These are phyloP conservation scores for Globia sparganii DNA, from an alignment of 2,888 invertebrate species.

Conservation along the genomic window DNA sequence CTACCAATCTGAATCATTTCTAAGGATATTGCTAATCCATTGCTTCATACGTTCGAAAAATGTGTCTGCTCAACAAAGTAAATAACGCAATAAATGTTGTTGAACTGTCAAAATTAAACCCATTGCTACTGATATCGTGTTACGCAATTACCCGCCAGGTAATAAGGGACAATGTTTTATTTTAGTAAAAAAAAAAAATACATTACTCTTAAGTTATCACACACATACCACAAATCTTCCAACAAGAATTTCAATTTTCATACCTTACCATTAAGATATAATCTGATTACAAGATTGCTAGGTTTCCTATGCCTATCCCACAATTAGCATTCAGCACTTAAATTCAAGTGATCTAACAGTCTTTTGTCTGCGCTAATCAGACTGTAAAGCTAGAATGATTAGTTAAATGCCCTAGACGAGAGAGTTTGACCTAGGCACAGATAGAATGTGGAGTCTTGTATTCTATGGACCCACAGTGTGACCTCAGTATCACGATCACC, in stretches of 20 bases:
- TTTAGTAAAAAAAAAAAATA: background rate
- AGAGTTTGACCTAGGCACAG: constrained; percentile 85
- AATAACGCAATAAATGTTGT: too few species aligned
- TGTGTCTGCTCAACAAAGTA: too few species aligned
- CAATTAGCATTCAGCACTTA: constrained; percentile 32
- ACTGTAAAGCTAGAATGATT: constrained; percentile 63
- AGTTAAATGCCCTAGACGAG: constrained; percentile 78
- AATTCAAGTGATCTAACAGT: constrained; percentile 17
- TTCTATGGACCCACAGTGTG: constrained; percentile 73
- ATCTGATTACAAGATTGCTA: constrained; percentile 20
- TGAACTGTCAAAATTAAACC: too few species aligned
- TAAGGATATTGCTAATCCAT: too few species aligned
- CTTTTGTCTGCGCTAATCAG: constrained; percentile 55
- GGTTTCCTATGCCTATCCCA: constrained; percentile 4
- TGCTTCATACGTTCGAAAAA: too few species aligned
- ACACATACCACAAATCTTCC: background rate
- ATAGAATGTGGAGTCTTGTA: constrained; percentile 80
- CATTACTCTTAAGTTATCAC: too few species aligned
- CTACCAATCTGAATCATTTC: too few species aligned
- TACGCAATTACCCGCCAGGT: too few species aligned
- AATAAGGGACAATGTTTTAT: background rate
- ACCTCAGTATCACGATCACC: constrained; percentile 82
- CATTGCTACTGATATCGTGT: too few species aligned
- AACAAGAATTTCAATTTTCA: background rate
- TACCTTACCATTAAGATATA: background rate